Conservation (phyloP, 2,113 vertebrate genomes). For the Oceanodroma tethys region DNA sequence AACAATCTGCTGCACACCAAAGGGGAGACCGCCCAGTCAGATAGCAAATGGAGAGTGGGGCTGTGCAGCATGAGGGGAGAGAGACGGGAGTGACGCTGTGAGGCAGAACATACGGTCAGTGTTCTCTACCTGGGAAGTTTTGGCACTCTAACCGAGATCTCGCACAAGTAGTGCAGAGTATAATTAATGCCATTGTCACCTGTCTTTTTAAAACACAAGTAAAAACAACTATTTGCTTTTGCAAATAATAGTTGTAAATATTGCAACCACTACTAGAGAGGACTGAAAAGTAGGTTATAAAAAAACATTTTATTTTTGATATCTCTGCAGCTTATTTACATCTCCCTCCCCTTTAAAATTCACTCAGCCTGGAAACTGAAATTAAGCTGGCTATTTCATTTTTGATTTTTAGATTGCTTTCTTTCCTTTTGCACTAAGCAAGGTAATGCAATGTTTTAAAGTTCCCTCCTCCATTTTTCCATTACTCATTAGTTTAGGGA, state of each 20-base stretch:
- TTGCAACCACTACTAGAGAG: neutral
- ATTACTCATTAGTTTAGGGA: conserved; percentile 10
- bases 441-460: neutral
- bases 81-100: neutral
- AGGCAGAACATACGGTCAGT: neutral
- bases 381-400: neutral
- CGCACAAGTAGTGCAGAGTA: neutral
- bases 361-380: neutral
- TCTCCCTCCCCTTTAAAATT: neutral
- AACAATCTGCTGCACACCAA: neutral
- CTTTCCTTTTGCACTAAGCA: neutral
- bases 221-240: neutral
- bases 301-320: neutral
- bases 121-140: neutral
- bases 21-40: neutral
- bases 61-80: neutral
- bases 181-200: neutral
- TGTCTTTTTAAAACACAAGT: neutral
- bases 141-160: neutral
- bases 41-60: neutral
- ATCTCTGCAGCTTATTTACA: neutral
- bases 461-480: neutral
- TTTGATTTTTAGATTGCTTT: neutral
- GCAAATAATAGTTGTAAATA: neutral
- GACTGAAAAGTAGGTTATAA: neutral